Percentiles rank a stretch among this genome's conserved stretches.
phyloP scores from a whole-genome alignment of 2,888 invertebrate genomes.

The Alcis repandata region DNA sequence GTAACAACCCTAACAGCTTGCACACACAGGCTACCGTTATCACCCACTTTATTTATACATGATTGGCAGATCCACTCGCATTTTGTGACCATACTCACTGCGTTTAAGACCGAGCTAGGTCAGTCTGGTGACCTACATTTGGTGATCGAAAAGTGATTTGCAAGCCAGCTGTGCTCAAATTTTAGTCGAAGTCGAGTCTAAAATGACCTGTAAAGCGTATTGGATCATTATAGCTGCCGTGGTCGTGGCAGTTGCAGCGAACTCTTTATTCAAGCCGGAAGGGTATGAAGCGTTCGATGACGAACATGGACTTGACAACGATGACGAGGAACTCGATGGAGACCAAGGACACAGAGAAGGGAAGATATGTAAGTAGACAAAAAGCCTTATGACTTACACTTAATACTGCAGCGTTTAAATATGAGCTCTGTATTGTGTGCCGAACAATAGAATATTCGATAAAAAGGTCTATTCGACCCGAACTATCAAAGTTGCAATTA shows the following conservation, averaged over 20 bases:
- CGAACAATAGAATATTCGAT: no score
- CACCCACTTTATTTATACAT: constrained; percentile 75
- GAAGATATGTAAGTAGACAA: constrained; percentile 72
- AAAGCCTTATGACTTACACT: no score
- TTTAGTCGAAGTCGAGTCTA: not conserved
- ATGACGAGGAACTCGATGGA: constrained; percentile 44
- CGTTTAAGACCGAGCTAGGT: constrained; percentile 43
- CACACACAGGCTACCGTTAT: constrained; percentile 80
- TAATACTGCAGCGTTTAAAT: no score
- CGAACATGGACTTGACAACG: constrained; percentile 52
- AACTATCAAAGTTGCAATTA: no score
- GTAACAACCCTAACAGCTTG: constrained; percentile 74
- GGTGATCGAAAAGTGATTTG: constrained; percentile 5
- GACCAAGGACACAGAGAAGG: constrained; percentile 63
- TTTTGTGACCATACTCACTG: constrained; percentile 58
- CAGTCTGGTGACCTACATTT: constrained; percentile 45
- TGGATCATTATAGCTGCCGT: constrained; percentile 58
- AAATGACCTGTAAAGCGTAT: constrained; percentile 61
- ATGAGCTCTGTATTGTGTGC: no score
- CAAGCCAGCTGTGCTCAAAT: constrained; percentile 2
- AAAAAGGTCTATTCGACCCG: no score
- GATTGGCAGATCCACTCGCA: constrained; percentile 60
- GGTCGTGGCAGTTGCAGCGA: constrained; percentile 61
- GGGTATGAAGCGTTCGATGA: constrained; percentile 48
- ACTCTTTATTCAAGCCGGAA: constrained; percentile 54